Evolutionary conservation across 1,140 invertebrate genomes (phyloP).

Genomic region (Hycleus phaleratus): DNA sequence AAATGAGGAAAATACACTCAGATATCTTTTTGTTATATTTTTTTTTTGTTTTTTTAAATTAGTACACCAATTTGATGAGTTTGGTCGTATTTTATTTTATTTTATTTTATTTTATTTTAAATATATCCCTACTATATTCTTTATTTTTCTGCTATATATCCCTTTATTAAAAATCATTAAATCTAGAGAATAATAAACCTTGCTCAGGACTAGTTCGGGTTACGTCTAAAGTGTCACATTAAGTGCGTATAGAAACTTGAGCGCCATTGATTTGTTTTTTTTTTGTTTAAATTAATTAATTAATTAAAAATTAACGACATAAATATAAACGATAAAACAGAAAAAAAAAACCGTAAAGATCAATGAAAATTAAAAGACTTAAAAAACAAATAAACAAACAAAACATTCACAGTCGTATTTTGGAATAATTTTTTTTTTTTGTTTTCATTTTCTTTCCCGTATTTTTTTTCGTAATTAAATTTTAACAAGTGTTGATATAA

Average conservation of each 20-base stretch:
- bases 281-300: neutral
- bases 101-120: conserved; percentile 11
- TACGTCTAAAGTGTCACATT: conserved; percentile 33
- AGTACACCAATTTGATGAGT: conserved; percentile 31
- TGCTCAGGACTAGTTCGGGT: conserved; percentile 37
- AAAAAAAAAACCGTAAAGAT: neutral
- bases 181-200: conserved; percentile 25
- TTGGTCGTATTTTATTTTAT: conserved; percentile 29
- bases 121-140: conserved; percentile 6
- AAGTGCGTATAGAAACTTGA: conserved; percentile 36
- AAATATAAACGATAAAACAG: too few relatives aligned
- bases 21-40: conserved; percentile 2
- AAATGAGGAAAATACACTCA: conserved; percentile 27
- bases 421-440: conserved; percentile 3
- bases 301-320: too few relatives aligned
- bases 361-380: neutral
- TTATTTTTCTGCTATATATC: conserved; percentile 26
- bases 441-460: neutral
- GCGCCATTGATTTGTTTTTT: conserved; percentile 22
- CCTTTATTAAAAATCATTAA: conserved; percentile 7
- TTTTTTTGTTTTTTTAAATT: conserved; percentile 9
- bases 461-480: conserved; percentile 2
- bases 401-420: conserved; percentile 10
- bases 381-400: conserved; percentile 16
- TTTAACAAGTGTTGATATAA: conserved; percentile 19